These are phyloP conservation scores for Hyppa rectilinea DNA, from an alignment of 2,888 invertebrate genomes.

Conservation along the genomic window DNA sequence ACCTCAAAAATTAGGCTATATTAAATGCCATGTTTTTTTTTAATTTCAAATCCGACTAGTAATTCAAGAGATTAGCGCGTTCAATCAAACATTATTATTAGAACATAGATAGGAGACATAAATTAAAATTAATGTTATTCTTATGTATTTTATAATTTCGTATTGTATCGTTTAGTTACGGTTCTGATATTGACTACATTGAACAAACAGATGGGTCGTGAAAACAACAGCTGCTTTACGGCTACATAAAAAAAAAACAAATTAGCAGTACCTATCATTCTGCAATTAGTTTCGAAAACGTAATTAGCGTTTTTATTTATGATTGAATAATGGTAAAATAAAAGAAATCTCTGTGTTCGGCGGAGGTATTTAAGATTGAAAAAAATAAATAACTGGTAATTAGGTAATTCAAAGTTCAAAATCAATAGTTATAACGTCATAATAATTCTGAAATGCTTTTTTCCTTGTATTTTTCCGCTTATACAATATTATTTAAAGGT, in stretches of 20 bases:
- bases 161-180: slow-evolving; percentile 10
- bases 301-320: neutral
- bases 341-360: neutral
- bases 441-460: neutral
- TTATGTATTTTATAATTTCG: slow-evolving; percentile 18
- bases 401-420: neutral
- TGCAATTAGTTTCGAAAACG: slow-evolving; percentile 6
- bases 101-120: neutral
- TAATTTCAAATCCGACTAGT: too few relatives aligned
- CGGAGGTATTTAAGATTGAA: neutral
- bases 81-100: neutral
- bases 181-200: slow-evolving; percentile 31
- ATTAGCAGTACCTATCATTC: slow-evolving; percentile 34
- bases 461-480: neutral
- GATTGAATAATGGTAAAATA: neutral
- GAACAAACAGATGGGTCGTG: slow-evolving; percentile 36
- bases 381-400: neutral
- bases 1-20: neutral
- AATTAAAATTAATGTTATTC: slow-evolving; percentile 3
- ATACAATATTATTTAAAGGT: neutral
- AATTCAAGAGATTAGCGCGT: neutral
- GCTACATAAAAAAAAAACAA: neutral
- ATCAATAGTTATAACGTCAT: neutral
- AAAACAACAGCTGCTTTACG: slow-evolving; percentile 30
- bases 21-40: too few relatives aligned